Conservation (phyloP, 2,888 invertebrate species). For the Pasiphila rectangulata region DNA sequence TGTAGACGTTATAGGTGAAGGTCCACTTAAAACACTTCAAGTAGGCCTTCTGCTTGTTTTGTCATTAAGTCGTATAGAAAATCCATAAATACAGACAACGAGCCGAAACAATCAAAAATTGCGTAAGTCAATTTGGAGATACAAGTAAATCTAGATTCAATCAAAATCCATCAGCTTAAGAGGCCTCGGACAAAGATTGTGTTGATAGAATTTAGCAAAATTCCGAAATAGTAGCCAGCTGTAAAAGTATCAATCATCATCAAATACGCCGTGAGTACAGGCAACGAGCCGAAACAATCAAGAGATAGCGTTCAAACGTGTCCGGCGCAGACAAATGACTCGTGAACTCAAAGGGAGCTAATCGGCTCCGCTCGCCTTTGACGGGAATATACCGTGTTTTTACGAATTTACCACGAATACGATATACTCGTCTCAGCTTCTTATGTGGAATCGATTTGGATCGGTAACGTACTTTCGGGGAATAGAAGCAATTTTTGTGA, state of each 20-base stretch:
- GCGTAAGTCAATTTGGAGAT: no score
- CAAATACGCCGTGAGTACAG: background rate
- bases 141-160: no score
- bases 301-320: constrained; percentile 19
- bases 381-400: background rate
- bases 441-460: background rate
- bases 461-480: background rate
- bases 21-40: no score
- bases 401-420: background rate
- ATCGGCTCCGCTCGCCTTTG: background rate
- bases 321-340: constrained; percentile 33
- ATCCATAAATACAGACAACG: constrained; percentile 9
- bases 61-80: no score
- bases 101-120: constrained; percentile 16
- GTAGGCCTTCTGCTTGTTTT: no score
- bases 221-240: no score
- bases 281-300: constrained; percentile 21
- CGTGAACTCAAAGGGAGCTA: constrained; percentile 27
- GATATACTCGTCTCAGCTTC: background rate
- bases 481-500: no score
- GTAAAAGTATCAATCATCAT: constrained; percentile 6
- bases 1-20: no score
- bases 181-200: no score
- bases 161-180: no score
- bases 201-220: no score